Evolutionary conservation across 2,888 invertebrate species (phyloP).

Genomic region (Matsumyia berberina): DNA sequence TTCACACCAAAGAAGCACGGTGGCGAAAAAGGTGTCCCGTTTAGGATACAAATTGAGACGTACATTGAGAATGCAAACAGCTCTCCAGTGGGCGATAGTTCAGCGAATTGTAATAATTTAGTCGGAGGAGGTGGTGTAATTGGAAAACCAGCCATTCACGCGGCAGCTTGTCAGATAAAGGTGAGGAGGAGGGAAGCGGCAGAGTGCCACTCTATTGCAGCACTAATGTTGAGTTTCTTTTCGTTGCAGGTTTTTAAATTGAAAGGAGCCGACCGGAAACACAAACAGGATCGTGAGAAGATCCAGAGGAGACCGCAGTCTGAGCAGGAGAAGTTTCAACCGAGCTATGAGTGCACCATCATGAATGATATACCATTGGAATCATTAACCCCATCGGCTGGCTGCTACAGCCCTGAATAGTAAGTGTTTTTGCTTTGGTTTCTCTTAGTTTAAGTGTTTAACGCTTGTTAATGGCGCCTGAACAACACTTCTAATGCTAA

Average conservation of each 20-base stretch:
- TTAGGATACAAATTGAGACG: constrained; percentile 97
- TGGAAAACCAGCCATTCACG: constrained; percentile 89
- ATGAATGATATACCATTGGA: constrained; percentile 91
- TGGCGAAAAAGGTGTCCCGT: constrained; percentile 98
- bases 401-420: constrained; percentile 84
- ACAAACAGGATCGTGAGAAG: constrained; percentile 98
- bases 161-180: constrained; percentile 98
- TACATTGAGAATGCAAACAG: constrained; percentile 84
- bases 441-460: background rate
- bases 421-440: constrained; percentile 79
- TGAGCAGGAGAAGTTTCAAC: constrained; percentile 96
- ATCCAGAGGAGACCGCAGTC: constrained; percentile 92
- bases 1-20: constrained; percentile 99
- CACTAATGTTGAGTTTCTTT: constrained; percentile 2
- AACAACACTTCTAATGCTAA: background rate
- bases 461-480: background rate
- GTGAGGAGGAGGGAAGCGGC: constrained; percentile 87
- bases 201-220: background rate
- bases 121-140: constrained; percentile 78
- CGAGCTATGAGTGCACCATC: constrained; percentile 97
- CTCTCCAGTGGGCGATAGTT: constrained; percentile 63
- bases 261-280: constrained; percentile 98
- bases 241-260: constrained; percentile 89
- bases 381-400: constrained; percentile 79
- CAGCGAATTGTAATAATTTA: constrained; percentile 74